Conservation (phyloP, 2,797 vertebrate genomes). For the Cyclopterus lumpus region DNA sequence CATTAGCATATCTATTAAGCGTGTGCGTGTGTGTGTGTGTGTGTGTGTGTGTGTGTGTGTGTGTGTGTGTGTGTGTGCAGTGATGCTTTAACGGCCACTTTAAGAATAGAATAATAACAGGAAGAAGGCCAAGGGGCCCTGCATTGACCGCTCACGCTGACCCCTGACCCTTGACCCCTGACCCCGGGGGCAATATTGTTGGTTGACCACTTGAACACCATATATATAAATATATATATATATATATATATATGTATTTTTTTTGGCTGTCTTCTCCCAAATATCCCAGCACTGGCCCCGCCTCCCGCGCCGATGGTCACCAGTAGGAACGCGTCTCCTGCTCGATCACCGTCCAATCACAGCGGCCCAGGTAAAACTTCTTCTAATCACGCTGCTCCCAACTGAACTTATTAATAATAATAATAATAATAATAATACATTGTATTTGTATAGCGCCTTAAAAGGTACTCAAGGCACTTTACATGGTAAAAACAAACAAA, state of each 20-base stretch:
- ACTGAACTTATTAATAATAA: no score
- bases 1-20: conserved; percentile 51
- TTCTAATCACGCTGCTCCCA: neutral
- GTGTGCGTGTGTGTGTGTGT: conserved; percentile 2
- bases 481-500: no score
- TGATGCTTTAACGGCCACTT: conserved; percentile 11
- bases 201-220: conserved; percentile 28
- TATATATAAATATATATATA: no score
- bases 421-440: no score
- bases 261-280: conserved; percentile 35
- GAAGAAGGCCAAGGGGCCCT: conserved; percentile 9
- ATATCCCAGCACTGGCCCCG: conserved; percentile 64
- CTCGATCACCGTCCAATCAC: conserved; percentile 55
- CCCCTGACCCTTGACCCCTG: conserved; percentile 2
- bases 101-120: neutral
- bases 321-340: conserved; percentile 61
- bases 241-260: neutral
- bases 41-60: conserved; percentile 2
- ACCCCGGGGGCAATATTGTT: neutral
- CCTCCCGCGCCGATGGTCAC: conserved; percentile 31
- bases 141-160: neutral
- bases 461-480: no score
- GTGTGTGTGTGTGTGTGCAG: neutral
- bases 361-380: conserved; percentile 66
- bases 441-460: no score